A percentile compares a stretch with the other conserved stretches of the same genome.
Evolutionary conservation across 30 jellyfish, hydroid and myxozoan species (phyloP).

Genomic region (Aurelia sp.): DNA sequence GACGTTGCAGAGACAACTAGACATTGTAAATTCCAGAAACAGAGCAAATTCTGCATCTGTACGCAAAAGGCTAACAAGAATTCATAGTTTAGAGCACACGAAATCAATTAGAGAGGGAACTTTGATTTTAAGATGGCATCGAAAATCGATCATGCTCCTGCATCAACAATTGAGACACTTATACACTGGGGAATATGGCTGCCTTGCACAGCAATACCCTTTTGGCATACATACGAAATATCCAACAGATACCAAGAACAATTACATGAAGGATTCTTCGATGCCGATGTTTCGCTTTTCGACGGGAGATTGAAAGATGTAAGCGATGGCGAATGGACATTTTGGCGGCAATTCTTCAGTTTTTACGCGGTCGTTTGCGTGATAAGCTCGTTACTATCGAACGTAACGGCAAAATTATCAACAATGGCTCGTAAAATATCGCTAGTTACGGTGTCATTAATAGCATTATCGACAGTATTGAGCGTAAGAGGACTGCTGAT

Average conservation of each 20-base stretch:
- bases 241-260: constrained; percentile 53
- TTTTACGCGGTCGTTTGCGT: constrained; percentile 36
- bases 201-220: constrained; percentile 58
- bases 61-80: background rate
- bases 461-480: constrained; percentile 49
- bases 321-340: constrained; percentile 77
- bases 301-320: constrained; percentile 62
- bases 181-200: constrained; percentile 69
- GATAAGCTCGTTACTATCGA: constrained; percentile 34
- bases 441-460: constrained; percentile 52
- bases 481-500: constrained; percentile 33
- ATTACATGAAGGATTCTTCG: constrained; percentile 57
- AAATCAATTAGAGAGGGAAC: background rate
- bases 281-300: constrained; percentile 43
- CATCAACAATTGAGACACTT: constrained; percentile 41
- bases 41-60: no score
- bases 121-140: constrained; percentile 46
- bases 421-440: constrained; percentile 62
- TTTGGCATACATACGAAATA: constrained; percentile 57
- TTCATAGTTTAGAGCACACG: background rate
- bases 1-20: no score
- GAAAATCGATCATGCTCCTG: constrained; percentile 36
- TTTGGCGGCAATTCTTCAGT: constrained; percentile 68
- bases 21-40: no score
- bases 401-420: constrained; percentile 24